Percentiles rank a stretch among this genome's conserved stretches.
Conservation (phyloP, 2,888 invertebrate species). For the Flexamia atlantica region DNA sequence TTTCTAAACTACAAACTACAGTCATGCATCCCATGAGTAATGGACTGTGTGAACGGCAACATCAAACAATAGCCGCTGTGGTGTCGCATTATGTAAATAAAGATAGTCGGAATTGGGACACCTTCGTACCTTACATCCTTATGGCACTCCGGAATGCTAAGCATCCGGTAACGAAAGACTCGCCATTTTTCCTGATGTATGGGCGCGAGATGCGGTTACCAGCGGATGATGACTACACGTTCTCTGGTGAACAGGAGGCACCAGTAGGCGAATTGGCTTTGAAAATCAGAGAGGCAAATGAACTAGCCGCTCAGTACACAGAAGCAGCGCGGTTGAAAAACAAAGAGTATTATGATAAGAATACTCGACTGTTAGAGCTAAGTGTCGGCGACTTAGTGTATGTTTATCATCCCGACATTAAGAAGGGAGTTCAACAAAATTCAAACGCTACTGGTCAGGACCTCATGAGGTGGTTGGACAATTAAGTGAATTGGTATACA, state of each 20-base stretch:
- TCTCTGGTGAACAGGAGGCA: not conserved
- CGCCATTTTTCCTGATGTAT: conserved; percentile 25
- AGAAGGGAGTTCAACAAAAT: not conserved
- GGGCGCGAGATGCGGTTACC: not conserved
- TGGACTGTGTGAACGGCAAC: no score
- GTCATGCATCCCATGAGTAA: no score
- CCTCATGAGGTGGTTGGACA: conserved; percentile 34
- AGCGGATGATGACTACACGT: not conserved
- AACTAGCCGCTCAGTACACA: not conserved
- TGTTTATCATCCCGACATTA: conserved; percentile 16
- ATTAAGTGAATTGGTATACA: conserved; percentile 26
- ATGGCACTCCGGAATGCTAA: no score
- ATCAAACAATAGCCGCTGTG: no score
- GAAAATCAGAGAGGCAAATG: conserved; percentile 7
- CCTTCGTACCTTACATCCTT: no score
- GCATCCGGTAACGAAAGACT: not conserved
- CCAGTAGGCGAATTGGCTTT: not conserved
- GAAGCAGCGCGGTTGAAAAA: not conserved
- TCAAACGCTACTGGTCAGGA: conserved; percentile 35
- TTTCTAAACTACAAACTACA: no score
- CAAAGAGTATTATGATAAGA: conserved; percentile 1
- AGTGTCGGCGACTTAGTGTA: not conserved
- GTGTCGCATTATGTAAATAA: no score
- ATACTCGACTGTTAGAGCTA: not conserved
- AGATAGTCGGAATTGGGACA: no score